phyloP scores from a whole-genome alignment of 1,140 invertebrate species.

The Rhynchophorus ferrugineus region DNA sequence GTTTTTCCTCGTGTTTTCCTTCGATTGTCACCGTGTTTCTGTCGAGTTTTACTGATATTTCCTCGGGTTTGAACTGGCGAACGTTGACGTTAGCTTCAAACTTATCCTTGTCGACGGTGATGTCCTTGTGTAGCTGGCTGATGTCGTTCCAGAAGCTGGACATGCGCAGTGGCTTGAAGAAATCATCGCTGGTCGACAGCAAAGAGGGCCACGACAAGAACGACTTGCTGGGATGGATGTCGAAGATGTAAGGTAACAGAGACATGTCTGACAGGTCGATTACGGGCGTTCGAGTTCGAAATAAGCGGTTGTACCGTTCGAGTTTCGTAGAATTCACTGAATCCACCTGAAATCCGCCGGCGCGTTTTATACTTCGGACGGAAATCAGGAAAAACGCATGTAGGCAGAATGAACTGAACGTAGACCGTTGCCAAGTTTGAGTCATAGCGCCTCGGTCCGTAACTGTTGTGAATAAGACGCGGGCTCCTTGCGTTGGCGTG shows the following conservation, averaged over 20 bases:
- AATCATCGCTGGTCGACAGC: neutral
- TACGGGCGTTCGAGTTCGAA: no score
- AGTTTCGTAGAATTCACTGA: no score
- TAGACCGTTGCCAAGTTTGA: no score
- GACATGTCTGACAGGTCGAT: no score
- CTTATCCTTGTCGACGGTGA: constrained; percentile 42
- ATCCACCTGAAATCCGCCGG: no score
- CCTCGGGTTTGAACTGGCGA: constrained; percentile 55
- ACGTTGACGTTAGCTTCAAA: constrained; percentile 45
- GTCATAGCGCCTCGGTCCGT: no score
- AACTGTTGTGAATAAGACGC: no score
- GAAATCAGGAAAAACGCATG: no score
- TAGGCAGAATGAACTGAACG: no score
- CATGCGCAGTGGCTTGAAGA: neutral
- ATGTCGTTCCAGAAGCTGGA: neutral
- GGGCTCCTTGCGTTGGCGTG: no score
- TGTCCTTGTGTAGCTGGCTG: constrained; percentile 10
- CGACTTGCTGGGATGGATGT: neutral
- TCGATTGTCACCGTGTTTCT: constrained; percentile 59
- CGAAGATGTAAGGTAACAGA: constrained; percentile 6
- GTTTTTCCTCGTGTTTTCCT: constrained; percentile 63
- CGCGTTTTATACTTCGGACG: no score
- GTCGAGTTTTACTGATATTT: constrained; percentile 53
- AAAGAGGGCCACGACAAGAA: neutral
- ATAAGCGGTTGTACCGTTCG: no score